A percentile compares a stretch with the other conserved stretches of the same genome.
Conservation (phyloP, 1,140 invertebrate genomes). For the Leptopilina boulardi region DNA sequence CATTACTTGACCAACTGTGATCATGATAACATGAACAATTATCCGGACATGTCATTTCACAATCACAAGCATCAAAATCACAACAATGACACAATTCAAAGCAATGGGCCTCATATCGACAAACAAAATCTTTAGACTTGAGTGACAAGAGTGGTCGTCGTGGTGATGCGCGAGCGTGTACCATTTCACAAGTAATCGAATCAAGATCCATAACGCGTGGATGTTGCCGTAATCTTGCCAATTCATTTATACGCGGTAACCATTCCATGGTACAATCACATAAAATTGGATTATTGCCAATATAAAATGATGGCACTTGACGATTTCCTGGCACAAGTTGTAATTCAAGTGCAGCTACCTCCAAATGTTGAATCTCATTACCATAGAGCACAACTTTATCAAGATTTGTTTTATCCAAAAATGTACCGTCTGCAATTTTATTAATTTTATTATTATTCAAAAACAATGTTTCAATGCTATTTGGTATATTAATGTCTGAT, state of each 20-base stretch:
- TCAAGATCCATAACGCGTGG: constrained; percentile 94
- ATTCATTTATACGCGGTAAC: constrained; percentile 86
- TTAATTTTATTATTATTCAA: constrained; percentile 86
- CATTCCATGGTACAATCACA: constrained; percentile 92
- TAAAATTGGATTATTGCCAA: constrained; percentile 88
- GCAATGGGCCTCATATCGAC: constrained; percentile 94
- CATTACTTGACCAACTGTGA: constrained; percentile 94
- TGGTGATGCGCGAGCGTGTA: constrained; percentile 88
- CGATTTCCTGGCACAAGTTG: constrained; percentile 80
- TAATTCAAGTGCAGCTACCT: constrained; percentile 83
- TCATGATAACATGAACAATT: constrained; percentile 97
- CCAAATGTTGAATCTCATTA: constrained; percentile 85
- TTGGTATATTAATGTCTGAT: constrained; percentile 82
- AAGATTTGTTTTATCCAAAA: constrained; percentile 82
- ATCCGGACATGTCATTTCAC: constrained; percentile 95
- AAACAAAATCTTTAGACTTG: constrained; percentile 91
- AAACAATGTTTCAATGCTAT: constrained; percentile 84
- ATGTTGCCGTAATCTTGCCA: constrained; percentile 85
- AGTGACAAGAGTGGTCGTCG: constrained; percentile 90
- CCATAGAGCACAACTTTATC: constrained; percentile 85
- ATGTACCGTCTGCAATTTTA: constrained; percentile 83
- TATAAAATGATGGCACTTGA: constrained; percentile 85
- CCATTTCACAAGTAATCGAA: constrained; percentile 91
- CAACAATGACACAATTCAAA: constrained; percentile 95
- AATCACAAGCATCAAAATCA: constrained; percentile 96